Percentiles rank a stretch among this genome's conserved stretches.
These are phyloP conservation scores for Tetramorium alpestre DNA, from an alignment of 1,140 invertebrate genomes.

Conservation along the genomic window DNA sequence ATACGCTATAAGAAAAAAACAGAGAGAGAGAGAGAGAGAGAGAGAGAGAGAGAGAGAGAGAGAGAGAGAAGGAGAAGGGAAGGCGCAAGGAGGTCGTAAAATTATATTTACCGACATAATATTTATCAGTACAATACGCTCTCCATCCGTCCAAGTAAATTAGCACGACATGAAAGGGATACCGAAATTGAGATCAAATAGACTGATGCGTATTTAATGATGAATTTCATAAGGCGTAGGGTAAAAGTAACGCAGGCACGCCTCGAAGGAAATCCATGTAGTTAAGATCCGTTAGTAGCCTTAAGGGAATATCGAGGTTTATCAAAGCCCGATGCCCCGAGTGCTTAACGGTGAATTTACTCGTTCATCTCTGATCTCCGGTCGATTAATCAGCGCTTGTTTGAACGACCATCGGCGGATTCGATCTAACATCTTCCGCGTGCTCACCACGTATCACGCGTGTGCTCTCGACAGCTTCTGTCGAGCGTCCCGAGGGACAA, in stretches of 20 bases:
- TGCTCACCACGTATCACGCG: constrained; percentile 31
- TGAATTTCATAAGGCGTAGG: background rate
- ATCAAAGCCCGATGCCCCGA: constrained; percentile 39
- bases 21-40: background rate
- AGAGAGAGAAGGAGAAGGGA: too few species aligned
- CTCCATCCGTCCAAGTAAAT: background rate
- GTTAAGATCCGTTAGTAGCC: constrained; percentile 48
- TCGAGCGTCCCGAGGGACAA: constrained; percentile 71
- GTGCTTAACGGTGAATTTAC: constrained; percentile 38
- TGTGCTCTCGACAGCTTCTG: constrained; percentile 65
- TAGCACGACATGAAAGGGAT: constrained; percentile 23
- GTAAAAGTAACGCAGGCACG: constrained; percentile 16
- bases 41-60: background rate
- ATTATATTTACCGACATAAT: constrained; percentile 39
- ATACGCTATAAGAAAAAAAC: background rate
- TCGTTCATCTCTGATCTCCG: constrained; percentile 46
- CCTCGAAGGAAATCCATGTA: constrained; percentile 28
- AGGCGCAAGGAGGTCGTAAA: background rate
- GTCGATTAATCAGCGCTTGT: constrained; percentile 62
- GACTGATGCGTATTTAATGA: constrained; percentile 16
- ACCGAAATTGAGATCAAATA: constrained; percentile 18
- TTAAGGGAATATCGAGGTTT: constrained; percentile 54
- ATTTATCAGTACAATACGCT: background rate
- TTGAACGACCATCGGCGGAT: constrained; percentile 55
- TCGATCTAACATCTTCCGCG: constrained; percentile 62